Base-by-base conservation (phyloP, 92 coral and sea anemone species). In the Zoanthus sociatus region DNA sequence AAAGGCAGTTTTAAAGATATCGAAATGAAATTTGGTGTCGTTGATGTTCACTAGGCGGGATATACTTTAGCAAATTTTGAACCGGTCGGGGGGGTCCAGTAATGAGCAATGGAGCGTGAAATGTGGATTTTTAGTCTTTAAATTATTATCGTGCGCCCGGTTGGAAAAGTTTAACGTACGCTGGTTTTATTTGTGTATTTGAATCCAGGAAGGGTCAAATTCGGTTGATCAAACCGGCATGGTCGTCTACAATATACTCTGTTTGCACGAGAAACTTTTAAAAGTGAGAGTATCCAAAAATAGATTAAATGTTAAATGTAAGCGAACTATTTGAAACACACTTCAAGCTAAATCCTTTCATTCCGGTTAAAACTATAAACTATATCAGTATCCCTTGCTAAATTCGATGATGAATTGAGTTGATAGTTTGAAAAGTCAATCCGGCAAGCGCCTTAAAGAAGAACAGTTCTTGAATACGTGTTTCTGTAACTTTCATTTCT, bases 11-110 rank as follows among this genome's bases (percentile, higher is more conserved):
- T 66, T 66, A 7, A 66, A 66, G 71, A 66, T 66, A n/a, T 17
- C 21, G 0, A 7, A 66, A 66, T n/a, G 1, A 66, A 66, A 66
- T 66, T 66, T 66, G 71, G 71, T 21, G 32, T 66, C 11, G 32
- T 66, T 17, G 32, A 66, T 66, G 71, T 66, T 66, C 4, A 66
- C 32, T 32, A 8, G 71, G 6, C 37, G 71, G 21, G 26, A 66
- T n/a, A 66, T 11, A 66, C 9, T 66, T 66, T 0, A 17, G 7
- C 71, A 66, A 20, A 11, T 66, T 66, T 66, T 66, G n/a, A 12
- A 10, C 71, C 71, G 17, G 31, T n/a, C 71, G 21, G 71, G 71
- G 71, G 71, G 71, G 71, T 66, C 71, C 71, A 20, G 71, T n/a
- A 11, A 66, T 1, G 7, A n/a, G 71, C 71, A 66, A 66, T 66